These are phyloP conservation scores for Pogonomyrmex barbatus DNA, from an alignment of 1,140 invertebrate species.

Conservation along the genomic window DNA sequence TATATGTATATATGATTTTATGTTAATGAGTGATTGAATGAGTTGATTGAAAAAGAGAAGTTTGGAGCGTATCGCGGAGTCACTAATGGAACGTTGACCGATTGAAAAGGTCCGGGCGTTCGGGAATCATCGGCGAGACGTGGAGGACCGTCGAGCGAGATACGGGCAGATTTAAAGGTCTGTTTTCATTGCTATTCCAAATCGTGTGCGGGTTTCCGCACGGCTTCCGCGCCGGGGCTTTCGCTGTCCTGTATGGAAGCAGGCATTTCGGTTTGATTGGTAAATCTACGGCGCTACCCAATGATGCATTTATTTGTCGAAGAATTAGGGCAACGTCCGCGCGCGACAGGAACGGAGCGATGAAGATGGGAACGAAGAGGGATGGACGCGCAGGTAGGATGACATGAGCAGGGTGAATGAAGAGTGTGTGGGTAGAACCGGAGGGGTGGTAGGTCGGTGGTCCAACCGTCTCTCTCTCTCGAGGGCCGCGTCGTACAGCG, in stretches of 20 bases:
- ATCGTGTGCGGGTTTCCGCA: constrained; percentile 77
- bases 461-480: constrained; percentile 41
- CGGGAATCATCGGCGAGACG: constrained; percentile 39
- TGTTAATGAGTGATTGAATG: constrained; percentile 11
- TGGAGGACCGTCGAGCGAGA: constrained; percentile 59
- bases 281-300: constrained; percentile 78
- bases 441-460: constrained; percentile 24
- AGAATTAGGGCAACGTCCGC: constrained; percentile 73
- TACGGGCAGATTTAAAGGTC: constrained; percentile 73
- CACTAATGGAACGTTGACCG: constrained; percentile 58
- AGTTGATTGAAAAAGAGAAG: constrained; percentile 45
- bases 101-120: constrained; percentile 26
- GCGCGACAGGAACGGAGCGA: constrained; percentile 58
- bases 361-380: constrained; percentile 13
- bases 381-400: neutral
- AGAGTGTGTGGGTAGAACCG: neutral
- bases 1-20: constrained; percentile 12
- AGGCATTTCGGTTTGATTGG: constrained; percentile 76
- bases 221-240: constrained; percentile 65
- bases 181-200: constrained; percentile 79
- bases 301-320: constrained; percentile 81
- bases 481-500: constrained; percentile 54
- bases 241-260: constrained; percentile 70
- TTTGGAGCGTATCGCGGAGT: constrained; percentile 35
- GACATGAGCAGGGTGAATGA: constrained; percentile 25